Evolutionary conservation across 2,888 invertebrate genomes (phyloP).

Genomic region (Rhamphomyia laevipes): DNA sequence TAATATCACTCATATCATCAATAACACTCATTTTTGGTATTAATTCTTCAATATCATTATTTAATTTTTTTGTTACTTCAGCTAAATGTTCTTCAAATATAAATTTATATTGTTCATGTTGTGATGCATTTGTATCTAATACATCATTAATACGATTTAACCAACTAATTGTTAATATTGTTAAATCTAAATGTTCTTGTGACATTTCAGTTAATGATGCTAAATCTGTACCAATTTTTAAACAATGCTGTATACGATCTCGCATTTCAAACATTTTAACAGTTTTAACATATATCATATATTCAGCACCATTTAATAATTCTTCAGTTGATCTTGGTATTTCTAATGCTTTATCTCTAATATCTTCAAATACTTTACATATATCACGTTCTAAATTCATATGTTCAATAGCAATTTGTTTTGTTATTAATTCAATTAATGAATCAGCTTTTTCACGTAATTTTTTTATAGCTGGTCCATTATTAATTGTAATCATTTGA

Average conservation of each 20-base stretch:
- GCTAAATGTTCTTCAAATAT: conserved; percentile 73
- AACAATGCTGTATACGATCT: conserved; percentile 54
- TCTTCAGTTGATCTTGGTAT: conserved; percentile 71
- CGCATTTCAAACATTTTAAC: conserved; percentile 55
- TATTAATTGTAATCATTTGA: conserved; percentile 49
- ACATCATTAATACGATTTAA: conserved; percentile 66
- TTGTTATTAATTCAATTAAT: conserved; percentile 49
- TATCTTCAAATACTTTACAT: conserved; percentile 57
- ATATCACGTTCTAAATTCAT: conserved; percentile 54
- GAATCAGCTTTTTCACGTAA: conserved; percentile 46
- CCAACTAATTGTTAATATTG: conserved; percentile 77
- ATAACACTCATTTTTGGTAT: conserved; percentile 63
- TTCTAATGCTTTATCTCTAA: conserved; percentile 54
- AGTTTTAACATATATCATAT: conserved; percentile 68
- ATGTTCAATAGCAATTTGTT: conserved; percentile 50
- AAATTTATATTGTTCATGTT: conserved; percentile 68
- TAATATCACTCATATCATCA: conserved; percentile 73
- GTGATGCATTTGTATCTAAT: conserved; percentile 64
- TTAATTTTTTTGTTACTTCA: conserved; percentile 55
- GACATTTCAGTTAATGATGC: conserved; percentile 66
- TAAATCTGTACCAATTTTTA: conserved; percentile 51
- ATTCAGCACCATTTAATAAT: conserved; percentile 66
- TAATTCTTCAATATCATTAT: conserved; percentile 57
- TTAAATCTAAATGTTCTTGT: conserved; percentile 63
- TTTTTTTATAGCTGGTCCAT: conserved; percentile 49